Conservation (phyloP, 2,797 vertebrate species). For the Pitangus sulphuratus region DNA sequence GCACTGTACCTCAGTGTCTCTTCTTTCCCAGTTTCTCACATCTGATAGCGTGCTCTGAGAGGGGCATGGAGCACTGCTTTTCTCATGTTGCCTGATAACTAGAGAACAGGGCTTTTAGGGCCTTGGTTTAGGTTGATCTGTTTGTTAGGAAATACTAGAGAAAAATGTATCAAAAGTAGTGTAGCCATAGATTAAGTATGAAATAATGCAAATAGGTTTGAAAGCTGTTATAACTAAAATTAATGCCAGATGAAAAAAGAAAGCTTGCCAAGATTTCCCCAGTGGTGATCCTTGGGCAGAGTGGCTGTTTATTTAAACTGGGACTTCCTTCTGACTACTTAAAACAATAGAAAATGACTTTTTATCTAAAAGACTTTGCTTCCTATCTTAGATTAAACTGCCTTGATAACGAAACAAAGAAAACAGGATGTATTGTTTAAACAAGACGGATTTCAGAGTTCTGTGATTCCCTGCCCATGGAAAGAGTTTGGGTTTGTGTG, state of each 20-base stretch:
- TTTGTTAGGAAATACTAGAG: neutral
- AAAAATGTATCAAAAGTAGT: neutral
- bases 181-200: neutral
- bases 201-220: neutral
- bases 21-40: neutral
- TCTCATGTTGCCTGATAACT: neutral
- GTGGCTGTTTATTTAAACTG: neutral
- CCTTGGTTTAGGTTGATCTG: neutral
- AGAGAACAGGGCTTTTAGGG: neutral
- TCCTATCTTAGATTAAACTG: constrained; percentile 32
- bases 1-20: neutral
- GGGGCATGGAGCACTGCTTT: neutral
- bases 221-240: neutral
- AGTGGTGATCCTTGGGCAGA: neutral
- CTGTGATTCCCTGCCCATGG: neutral
- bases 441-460: neutral
- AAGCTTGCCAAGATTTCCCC: neutral
- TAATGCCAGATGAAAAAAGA: neutral
- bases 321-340: constrained; percentile 27
- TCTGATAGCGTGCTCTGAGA: neutral
- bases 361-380: constrained; percentile 5
- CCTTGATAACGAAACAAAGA: constrained; percentile 16
- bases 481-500: neutral
- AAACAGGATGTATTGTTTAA: constrained; percentile 1
- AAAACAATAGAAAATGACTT: constrained; percentile 36